phyloP scores from a whole-genome alignment of 2,888 invertebrate genomes.

The Machimus rusticus region DNA sequence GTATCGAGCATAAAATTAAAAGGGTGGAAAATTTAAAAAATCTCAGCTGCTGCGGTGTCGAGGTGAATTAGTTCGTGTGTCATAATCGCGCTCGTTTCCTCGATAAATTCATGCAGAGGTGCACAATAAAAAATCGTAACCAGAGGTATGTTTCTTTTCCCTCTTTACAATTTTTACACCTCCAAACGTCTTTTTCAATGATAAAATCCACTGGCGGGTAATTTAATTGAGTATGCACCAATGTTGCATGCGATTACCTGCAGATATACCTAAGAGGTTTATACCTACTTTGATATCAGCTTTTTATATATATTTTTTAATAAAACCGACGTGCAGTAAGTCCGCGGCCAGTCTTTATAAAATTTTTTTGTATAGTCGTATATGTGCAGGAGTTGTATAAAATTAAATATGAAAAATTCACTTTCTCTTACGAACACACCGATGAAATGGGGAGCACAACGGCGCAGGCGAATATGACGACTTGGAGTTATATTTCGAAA shows the following conservation, averaged over 20 bases:
- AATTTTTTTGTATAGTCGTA: not conserved
- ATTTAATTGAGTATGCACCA: slow-evolving; percentile 14
- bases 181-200: slow-evolving; percentile 9
- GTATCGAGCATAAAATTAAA: not conserved
- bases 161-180: not conserved
- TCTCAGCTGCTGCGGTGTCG: not conserved
- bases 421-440: slow-evolving; percentile 48
- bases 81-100: slow-evolving; percentile 13
- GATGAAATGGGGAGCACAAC: not conserved
- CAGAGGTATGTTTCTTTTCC: not conserved
- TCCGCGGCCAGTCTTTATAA: not conserved
- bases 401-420: slow-evolving; percentile 46
- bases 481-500: slow-evolving; percentile 39
- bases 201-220: slow-evolving; percentile 23
- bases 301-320: not conserved
- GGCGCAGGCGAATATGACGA: slow-evolving; percentile 39
- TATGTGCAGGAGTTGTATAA: slow-evolving; percentile 28
- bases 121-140: not conserved
- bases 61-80: not conserved
- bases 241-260: slow-evolving; percentile 18
- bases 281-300: slow-evolving; percentile 25
- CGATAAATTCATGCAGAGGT: not conserved
- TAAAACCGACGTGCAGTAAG: not conserved
- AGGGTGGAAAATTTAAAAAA: not conserved
- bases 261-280: not conserved